Evolutionary conservation across 2,888 invertebrate genomes (phyloP), one percentile per base, ranked within the genome.

Genomic region (Philonicus albiceps): DNA sequence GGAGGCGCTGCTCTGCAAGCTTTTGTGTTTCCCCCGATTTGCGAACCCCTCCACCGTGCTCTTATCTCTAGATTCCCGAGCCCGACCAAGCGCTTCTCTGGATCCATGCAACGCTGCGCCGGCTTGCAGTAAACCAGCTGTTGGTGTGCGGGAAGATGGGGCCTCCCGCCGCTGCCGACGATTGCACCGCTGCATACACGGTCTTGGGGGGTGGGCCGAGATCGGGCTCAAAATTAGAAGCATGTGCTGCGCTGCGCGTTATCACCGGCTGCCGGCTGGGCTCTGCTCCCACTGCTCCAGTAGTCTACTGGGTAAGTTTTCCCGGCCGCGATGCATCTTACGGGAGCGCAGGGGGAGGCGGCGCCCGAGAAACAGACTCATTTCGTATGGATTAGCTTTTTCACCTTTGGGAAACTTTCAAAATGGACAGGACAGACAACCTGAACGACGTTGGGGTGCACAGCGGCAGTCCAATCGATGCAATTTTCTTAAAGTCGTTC

Each of bases 391-490:
- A 76, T 76, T 76, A 37, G 76, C 76, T 40, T 40, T 40, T 34
- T 27, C 40, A 78, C 78, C 49, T 78, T 49, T 78, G n/a, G 49
- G 11, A 16, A 78, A 78, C 49, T 78, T 78, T 78, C 49, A 43
- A 78, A 78, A 78, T 49, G 78, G 78, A 78, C 49, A 78, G 78
- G 78, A 78, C 31, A 78, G 78, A 78, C 78, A 78, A 78, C 78
- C 30, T 49, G 22, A 78, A 78, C 22, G 49, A 49, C 31, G 19
- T 78, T 49, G 49, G 78, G 49, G 78, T 37, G n/a, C 27, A 22
- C 13, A 13, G 78, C 13, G 19, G 27, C 30, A 49, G 49, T 30
- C 16, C 43, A 78, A 37, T 49, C 37, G 76, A 22, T 78, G 74
- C 74, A 31, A 74, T 11, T 64, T 64, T 64, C 27, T 64, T 64